A percentile compares a stretch with the other conserved stretches of the same genome.
Evolutionary conservation across 2,797 vertebrate genomes (phyloP).

Genomic region (Acestrorhynchus altus): DNA sequence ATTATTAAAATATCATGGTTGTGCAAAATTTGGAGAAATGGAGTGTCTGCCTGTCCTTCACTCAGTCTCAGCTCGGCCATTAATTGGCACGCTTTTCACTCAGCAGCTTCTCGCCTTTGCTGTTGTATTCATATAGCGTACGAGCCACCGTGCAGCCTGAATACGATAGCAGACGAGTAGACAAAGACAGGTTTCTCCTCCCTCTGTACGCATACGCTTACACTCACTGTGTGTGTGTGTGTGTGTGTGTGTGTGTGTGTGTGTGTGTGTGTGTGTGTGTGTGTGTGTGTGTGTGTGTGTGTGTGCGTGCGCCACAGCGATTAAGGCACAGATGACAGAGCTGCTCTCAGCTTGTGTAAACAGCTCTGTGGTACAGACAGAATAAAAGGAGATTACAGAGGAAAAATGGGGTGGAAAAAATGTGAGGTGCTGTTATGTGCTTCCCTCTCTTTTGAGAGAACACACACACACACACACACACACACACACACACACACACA

Average conservation of each 20-base stretch:
- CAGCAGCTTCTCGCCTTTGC: conserved; percentile 19
- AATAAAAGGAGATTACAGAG: conserved; percentile 51
- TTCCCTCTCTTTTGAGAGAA: conserved; percentile 13
- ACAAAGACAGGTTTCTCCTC: conserved; percentile 45
- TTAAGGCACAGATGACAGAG: conserved; percentile 55
- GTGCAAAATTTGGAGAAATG: neutral
- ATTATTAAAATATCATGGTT: no score
- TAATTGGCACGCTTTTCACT: conserved; percentile 54
- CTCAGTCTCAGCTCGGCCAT: conserved; percentile 17
- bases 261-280: neutral
- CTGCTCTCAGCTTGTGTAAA: conserved; percentile 53
- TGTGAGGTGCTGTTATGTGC: conserved; percentile 38
- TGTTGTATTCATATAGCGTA: conserved; percentile 36
- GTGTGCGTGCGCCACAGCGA: conserved; percentile 15
- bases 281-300: conserved; percentile 5
- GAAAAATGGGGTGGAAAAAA: conserved; percentile 35
- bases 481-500: conserved; percentile 7
- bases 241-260: neutral
- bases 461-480: neutral
- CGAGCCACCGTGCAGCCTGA: conserved; percentile 33
- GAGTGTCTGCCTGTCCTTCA: conserved; percentile 15
- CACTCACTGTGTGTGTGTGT: neutral
- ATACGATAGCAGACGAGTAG: conserved; percentile 29
- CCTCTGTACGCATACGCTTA: neutral
- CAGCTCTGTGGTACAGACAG: conserved; percentile 52